Percentiles rank a stretch among this genome's conserved stretches.
Conservation (phyloP, 1,140 invertebrate genomes). For the Trichonephila clavata region DNA sequence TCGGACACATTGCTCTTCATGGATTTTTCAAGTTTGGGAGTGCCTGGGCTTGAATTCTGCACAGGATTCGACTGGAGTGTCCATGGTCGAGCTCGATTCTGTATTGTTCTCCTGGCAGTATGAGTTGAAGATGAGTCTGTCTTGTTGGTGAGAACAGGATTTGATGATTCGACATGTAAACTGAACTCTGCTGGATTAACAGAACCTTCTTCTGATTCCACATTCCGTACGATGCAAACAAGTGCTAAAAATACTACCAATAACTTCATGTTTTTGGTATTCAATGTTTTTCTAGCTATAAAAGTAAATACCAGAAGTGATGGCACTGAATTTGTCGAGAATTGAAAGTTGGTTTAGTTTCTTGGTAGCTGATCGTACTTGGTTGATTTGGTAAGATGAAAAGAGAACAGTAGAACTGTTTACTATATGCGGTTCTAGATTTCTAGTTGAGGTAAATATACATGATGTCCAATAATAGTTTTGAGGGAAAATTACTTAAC, state of each 20-base stretch:
- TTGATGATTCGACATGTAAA: constrained; percentile 44
- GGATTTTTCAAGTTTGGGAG: neutral
- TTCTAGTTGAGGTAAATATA: too few relatives aligned
- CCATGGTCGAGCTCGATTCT: neutral
- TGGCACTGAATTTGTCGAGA: too few relatives aligned
- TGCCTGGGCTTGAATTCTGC: too few relatives aligned
- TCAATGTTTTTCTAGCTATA: neutral
- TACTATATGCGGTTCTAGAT: too few relatives aligned
- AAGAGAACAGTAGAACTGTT: too few relatives aligned
- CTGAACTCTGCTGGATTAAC: neutral
- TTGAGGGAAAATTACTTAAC: too few relatives aligned
- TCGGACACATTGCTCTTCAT: constrained; percentile 43
- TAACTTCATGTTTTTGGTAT: neutral
- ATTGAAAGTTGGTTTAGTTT: too few relatives aligned
- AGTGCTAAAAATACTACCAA: neutral
- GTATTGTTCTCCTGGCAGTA: neutral
- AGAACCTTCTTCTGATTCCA: neutral
- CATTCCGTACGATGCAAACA: neutral
- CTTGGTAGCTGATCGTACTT: too few relatives aligned
- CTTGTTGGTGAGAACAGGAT: neutral
- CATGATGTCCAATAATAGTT: too few relatives aligned
- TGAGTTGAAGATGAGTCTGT: neutral
- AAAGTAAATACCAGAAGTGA: too few relatives aligned
- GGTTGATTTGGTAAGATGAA: too few relatives aligned
- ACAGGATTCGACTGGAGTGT: neutral